Percentiles rank a stretch among this genome's conserved stretches.
Evolutionary conservation across 2,797 vertebrate genomes (phyloP).

Genomic region (Anguilla anguilla): DNA sequence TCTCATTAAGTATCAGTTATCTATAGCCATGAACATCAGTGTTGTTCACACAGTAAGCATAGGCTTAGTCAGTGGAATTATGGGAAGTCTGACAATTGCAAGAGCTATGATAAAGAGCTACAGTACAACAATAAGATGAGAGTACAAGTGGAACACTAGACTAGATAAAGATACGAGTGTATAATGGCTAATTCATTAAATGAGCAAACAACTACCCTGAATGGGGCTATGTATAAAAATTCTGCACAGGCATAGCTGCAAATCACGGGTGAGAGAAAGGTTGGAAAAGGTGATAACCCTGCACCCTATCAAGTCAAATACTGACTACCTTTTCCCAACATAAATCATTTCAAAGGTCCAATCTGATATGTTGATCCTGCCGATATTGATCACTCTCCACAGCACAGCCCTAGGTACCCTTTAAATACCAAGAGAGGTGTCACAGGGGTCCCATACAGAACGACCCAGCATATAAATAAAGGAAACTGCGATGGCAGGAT

Average conservation of each 20-base stretch:
- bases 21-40: too few species aligned
- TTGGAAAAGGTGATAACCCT: background rate
- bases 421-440: background rate
- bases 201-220: background rate
- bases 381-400: background rate
- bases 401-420: background rate
- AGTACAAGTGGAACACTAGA: too few species aligned
- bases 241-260: background rate
- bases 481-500: slow-evolving; percentile 59
- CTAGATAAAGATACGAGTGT: too few species aligned
- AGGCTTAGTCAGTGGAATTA: too few species aligned
- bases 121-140: too few species aligned
- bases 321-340: background rate
- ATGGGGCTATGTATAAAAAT: background rate
- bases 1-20: too few species aligned
- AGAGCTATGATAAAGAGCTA: too few species aligned
- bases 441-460: background rate
- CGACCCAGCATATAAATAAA: slow-evolving; percentile 65
- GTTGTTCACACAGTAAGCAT: too few species aligned
- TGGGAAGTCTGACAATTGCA: too few species aligned
- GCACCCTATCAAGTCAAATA: background rate
- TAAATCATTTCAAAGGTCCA: background rate
- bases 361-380: background rate
- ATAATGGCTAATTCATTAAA: background rate
- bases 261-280: background rate